Evolutionary conservation across 2,113 vertebrate species (phyloP).

Genomic region (Apistogramma diplotaenia): DNA sequence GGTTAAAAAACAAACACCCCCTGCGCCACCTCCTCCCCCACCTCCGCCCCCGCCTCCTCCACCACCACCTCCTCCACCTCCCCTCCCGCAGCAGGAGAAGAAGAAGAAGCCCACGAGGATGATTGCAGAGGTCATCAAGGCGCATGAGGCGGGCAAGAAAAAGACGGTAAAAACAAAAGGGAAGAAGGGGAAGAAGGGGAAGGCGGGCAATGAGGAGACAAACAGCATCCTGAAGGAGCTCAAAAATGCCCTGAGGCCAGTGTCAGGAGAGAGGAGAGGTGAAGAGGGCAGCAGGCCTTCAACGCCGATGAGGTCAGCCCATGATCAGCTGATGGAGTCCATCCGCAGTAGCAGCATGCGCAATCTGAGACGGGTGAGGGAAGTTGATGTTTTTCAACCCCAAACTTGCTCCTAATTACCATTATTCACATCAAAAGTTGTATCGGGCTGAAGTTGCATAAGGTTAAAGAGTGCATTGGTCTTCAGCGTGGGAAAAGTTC

Average conservation of each 20-base stretch:
- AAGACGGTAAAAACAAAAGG: constrained; percentile 79
- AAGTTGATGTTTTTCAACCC: not conserved
- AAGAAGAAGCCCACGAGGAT: constrained; percentile 85
- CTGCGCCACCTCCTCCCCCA: constrained; percentile 53
- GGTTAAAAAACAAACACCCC: constrained; percentile 66
- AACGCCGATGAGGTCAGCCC: constrained; percentile 88
- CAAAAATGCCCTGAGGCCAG: constrained; percentile 88
- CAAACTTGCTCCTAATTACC: not conserved
- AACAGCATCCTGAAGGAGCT: constrained; percentile 87
- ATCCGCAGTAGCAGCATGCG: constrained; percentile 86
- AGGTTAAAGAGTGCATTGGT: not conserved
- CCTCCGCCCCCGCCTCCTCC: constrained; percentile 70
- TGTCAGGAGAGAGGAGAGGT: constrained; percentile 79
- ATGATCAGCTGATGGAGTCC: constrained; percentile 92
- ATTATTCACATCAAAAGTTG: not conserved
- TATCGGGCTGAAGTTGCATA: not conserved
- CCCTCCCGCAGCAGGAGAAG: constrained; percentile 49
- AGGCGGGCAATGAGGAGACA: constrained; percentile 64
- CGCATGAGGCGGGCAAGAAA: constrained; percentile 82
- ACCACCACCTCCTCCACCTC: constrained; percentile 33
- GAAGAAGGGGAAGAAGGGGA: constrained; percentile 78
- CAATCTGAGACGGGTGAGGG: constrained; percentile 81
- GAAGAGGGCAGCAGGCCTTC: constrained; percentile 88
- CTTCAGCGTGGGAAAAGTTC: not conserved
- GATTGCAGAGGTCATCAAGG: constrained; percentile 92